Conservation (phyloP, 2,797 vertebrate species). For the Gobionotothen gibberifrons region DNA sequence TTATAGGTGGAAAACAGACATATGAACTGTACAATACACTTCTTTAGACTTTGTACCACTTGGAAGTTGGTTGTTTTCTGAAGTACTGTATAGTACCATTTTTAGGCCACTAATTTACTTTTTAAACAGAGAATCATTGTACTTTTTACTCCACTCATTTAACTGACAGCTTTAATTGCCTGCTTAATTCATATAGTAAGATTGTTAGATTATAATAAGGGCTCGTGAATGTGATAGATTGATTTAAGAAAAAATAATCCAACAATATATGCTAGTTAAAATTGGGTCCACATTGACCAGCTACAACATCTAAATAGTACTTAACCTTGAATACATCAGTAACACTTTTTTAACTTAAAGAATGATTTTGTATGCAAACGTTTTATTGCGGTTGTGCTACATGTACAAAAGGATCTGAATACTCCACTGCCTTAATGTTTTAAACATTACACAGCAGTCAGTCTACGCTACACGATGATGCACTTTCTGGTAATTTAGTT, state of each 20-base stretch:
- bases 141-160: background rate
- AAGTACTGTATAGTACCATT: background rate
- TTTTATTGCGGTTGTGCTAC: background rate
- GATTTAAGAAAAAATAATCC: background rate
- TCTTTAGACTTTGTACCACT: background rate
- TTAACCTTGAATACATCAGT: background rate
- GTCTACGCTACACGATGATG: background rate
- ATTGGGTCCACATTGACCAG: background rate
- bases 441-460: background rate
- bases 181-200: background rate
- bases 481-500: background rate
- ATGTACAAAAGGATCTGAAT: background rate
- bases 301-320: background rate
- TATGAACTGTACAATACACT: background rate
- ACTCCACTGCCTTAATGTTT: background rate
- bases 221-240: background rate
- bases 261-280: no score
- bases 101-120: background rate
- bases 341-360: background rate
- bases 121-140: background rate
- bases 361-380: background rate
- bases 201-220: background rate
- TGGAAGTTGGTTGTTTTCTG: background rate
- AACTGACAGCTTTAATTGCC: background rate
- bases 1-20: background rate